These are phyloP conservation scores for Sinocyclocheilus rhinocerous DNA, from an alignment of 2,113 vertebrate genomes.

Conservation along the genomic window DNA sequence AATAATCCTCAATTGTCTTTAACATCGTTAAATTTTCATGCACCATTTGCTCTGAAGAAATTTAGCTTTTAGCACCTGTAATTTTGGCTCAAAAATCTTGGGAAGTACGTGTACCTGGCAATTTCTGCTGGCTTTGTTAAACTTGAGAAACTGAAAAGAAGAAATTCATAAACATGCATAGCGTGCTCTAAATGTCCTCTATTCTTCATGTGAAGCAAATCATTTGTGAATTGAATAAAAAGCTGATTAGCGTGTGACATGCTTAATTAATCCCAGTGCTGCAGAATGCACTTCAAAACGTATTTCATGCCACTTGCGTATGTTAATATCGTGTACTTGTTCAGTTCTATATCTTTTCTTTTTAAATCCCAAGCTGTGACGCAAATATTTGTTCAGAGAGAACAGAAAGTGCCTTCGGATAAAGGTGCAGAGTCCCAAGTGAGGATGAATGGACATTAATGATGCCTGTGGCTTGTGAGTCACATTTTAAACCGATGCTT, in stretches of 20 bases:
- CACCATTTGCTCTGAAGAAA: background rate
- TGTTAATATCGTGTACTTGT: constrained; percentile 39
- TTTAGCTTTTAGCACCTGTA: constrained; percentile 16
- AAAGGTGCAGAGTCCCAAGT: constrained; percentile 39
- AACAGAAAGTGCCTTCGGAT: constrained; percentile 24
- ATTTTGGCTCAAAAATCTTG: background rate
- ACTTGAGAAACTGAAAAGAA: constrained; percentile 2
- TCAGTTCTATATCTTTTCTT: no score
- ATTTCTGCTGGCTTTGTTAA: constrained; percentile 22
- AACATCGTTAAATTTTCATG: no score
- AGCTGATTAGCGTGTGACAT: constrained; percentile 47
- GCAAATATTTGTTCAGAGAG: constrained; percentile 44
- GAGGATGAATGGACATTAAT: constrained; percentile 44
- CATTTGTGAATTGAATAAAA: constrained; percentile 57
- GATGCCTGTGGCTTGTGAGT: background rate
- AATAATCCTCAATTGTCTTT: background rate
- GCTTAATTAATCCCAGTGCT: constrained; percentile 66
- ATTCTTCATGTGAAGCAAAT: constrained; percentile 39
- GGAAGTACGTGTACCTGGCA: constrained; percentile 6
- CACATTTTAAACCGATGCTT: background rate
- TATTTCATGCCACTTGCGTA: constrained; percentile 38
- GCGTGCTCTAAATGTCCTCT: background rate
- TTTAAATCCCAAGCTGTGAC: background rate
- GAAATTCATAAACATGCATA: constrained; percentile 33
- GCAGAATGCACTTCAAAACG: constrained; percentile 48